Evolutionary conservation across 1,140 invertebrate genomes (phyloP).

Genomic region (Platorchestia sp.): DNA sequence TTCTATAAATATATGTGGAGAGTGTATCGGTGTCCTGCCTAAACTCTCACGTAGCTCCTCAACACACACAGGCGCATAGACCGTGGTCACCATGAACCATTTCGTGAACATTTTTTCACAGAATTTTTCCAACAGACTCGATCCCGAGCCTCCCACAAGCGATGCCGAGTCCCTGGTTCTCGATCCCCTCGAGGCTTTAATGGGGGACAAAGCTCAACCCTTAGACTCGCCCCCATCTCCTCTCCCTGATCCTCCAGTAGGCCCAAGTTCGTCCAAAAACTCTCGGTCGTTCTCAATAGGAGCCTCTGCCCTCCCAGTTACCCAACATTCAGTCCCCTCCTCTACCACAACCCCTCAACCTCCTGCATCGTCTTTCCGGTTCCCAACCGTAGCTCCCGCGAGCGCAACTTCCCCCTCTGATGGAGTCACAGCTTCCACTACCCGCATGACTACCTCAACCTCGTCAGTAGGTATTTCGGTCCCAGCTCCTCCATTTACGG

Average conservation of each 20-base stretch:
- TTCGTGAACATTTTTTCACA: conserved; percentile 11
- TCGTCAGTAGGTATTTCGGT: conserved; percentile 61
- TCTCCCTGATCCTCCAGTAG: conserved; percentile 48
- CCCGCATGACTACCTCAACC: conserved; percentile 63
- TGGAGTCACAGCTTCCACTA: conserved; percentile 62
- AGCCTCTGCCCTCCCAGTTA: not conserved
- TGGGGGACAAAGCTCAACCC: conserved; percentile 57
- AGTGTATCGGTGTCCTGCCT: not conserved
- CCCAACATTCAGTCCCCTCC: conserved; percentile 47
- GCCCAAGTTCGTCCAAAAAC: not conserved
- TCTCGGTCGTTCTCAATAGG: conserved; percentile 39
- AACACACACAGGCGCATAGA: not conserved
- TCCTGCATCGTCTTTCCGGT: conserved; percentile 35
- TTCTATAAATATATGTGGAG: not conserved
- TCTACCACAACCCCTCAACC: conserved; percentile 39
- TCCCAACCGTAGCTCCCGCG: conserved; percentile 39
- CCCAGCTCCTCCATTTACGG: conserved; percentile 62
- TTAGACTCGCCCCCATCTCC: conserved; percentile 63
- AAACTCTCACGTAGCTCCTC: not conserved
- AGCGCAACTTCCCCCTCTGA: conserved; percentile 49
- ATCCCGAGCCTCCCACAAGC: conserved; percentile 45
- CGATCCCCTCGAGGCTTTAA: conserved; percentile 63
- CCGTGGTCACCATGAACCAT: not conserved
- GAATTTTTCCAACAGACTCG: conserved; percentile 38
- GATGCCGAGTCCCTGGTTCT: conserved; percentile 57